A percentile compares a stretch with the other conserved stretches of the same genome.
Conservation (phyloP, 2,113 vertebrate species). For the Marmota flaviventris region DNA sequence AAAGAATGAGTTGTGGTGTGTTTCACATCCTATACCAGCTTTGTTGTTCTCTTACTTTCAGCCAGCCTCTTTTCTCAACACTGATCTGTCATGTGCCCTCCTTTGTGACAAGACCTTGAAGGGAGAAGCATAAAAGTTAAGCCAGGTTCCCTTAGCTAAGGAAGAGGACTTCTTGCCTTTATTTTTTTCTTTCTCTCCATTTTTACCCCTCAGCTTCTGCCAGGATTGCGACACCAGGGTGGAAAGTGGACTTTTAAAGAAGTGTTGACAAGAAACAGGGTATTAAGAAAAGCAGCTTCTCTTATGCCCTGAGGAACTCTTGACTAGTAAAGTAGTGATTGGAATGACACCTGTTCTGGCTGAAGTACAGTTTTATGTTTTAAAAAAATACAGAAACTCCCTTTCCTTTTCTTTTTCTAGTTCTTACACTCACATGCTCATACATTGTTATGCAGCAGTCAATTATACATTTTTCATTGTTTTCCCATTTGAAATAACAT, state of each 20-base stretch:
- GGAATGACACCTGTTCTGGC: conserved; percentile 25
- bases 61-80: background rate
- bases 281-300: background rate
- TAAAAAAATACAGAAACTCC: conserved; percentile 4
- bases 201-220: background rate
- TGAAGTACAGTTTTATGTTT: conserved; percentile 40
- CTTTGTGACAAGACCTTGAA: background rate
- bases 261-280: background rate
- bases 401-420: conserved; percentile 50
- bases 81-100: background rate
- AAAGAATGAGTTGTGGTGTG: background rate
- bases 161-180: background rate
- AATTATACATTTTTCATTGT: background rate
- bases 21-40: background rate
- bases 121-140: background rate
- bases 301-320: background rate
- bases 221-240: background rate
- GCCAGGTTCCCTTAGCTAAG: background rate
- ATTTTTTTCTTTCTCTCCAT: background rate
- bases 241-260: background rate
- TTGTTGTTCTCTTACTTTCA: background rate
- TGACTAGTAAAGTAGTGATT: background rate
- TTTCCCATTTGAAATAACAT: background rate
- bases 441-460: background rate
- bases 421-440: background rate